A percentile compares a stretch with the other conserved stretches of the same genome.
phyloP scores from a whole-genome alignment of 2,113 vertebrate species.

The Xiphophorus couchianus region DNA sequence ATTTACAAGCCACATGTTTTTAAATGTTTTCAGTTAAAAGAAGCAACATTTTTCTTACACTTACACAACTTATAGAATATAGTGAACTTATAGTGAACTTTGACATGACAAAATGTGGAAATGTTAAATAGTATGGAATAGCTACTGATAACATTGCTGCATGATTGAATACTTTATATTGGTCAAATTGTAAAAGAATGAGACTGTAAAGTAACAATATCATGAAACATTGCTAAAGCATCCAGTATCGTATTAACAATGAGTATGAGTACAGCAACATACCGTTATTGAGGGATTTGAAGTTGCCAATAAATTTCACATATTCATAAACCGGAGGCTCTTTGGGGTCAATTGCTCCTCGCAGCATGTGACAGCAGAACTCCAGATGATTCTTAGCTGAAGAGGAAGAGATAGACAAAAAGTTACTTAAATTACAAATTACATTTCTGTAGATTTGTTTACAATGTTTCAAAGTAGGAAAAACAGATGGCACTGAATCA shows the following conservation, averaged over 20 bases:
- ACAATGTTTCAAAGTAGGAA: not conserved
- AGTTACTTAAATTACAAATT: not conserved
- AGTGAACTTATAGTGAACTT: not conserved
- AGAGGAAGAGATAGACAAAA: slow-evolving; percentile 41
- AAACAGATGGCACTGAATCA: not conserved
- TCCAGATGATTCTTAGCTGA: slow-evolving; percentile 97
- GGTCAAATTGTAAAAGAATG: not conserved
- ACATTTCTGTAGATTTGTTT: not conserved
- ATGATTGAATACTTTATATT: not conserved
- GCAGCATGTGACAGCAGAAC: slow-evolving; percentile 98
- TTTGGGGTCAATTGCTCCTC: slow-evolving; percentile 96
- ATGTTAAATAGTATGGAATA: not conserved
- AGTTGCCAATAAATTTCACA: slow-evolving; percentile 98
- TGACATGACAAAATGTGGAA: not conserved
- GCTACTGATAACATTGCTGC: not conserved
- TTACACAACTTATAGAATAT: not conserved
- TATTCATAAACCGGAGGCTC: slow-evolving; percentile 96
- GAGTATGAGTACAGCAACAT: not conserved
- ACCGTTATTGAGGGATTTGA: slow-evolving; percentile 97
- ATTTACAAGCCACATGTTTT: not conserved
- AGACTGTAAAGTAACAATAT: not conserved
- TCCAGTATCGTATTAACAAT: not conserved
- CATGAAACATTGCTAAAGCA: not conserved
- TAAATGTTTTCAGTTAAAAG: not conserved
- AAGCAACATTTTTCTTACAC: not conserved